Evolutionary conservation across 2,888 invertebrate genomes (phyloP).

Genomic region (Sarcophaga variegata): DNA sequence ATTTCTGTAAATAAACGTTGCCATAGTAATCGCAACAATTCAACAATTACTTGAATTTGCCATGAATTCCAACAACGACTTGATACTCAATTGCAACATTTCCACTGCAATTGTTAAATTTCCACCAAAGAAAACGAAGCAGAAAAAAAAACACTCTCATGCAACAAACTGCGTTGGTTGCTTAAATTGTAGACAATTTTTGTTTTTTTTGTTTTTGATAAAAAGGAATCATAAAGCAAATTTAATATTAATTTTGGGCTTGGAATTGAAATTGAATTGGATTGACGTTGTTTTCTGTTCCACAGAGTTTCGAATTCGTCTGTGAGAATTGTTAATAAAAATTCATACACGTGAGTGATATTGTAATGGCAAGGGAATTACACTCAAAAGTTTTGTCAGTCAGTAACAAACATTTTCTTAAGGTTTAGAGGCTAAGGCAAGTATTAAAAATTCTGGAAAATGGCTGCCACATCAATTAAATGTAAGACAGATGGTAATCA

Average conservation of each 20-base stretch:
- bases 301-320: slow-evolving; percentile 29
- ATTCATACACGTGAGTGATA: background rate
- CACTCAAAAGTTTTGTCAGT: background rate
- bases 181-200: slow-evolving; percentile 29
- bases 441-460: too few species aligned
- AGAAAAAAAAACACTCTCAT: background rate
- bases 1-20: background rate
- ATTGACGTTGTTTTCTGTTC: slow-evolving; percentile 49
- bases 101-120: slow-evolving; percentile 40
- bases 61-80: slow-evolving; percentile 17
- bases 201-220: background rate
- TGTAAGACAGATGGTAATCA: too few species aligned
- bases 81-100: slow-evolving; percentile 23
- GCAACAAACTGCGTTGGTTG: slow-evolving; percentile 59
- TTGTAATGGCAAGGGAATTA: background rate
- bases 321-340: slow-evolving; percentile 50
- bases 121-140: background rate
- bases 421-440: background rate
- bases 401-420: background rate
- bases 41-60: slow-evolving; percentile 39
- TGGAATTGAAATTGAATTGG: slow-evolving; percentile 65
- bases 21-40: background rate
- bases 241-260: slow-evolving; percentile 59
- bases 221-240: slow-evolving; percentile 34
- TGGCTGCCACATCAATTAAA: too few species aligned